Conservation (phyloP, 2,113 vertebrate species). For the Pedetes capensis region DNA sequence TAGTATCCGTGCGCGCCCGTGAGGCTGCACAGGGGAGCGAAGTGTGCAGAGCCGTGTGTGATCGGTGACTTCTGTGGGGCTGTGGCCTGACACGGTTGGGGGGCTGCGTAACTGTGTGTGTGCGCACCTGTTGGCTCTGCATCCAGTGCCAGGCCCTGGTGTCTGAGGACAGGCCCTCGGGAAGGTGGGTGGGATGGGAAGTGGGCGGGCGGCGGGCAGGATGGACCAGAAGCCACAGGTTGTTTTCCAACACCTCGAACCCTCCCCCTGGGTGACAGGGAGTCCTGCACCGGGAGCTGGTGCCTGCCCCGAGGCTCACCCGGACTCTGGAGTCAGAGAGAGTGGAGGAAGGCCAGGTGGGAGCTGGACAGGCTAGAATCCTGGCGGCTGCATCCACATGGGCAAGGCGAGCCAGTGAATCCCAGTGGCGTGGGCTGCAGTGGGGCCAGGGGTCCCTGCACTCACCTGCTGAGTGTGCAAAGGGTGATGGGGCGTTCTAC, state of each 20-base stretch:
- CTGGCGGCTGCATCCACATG: not conserved
- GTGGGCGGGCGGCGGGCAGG: not conserved
- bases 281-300: not conserved
- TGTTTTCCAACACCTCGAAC: not conserved
- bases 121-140: not conserved
- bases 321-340: not conserved
- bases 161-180: accelerated
- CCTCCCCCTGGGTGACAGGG: not conserved
- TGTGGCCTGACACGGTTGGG: not conserved
- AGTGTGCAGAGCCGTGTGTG: not conserved
- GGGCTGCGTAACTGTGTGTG: not conserved
- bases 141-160: not conserved
- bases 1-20: not conserved
- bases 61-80: not conserved
- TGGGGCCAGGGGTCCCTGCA: not conserved
- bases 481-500: not conserved
- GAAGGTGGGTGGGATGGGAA: not conserved
- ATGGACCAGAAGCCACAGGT: not conserved
- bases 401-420: not conserved
- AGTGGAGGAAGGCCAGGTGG: not conserved
- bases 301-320: not conserved
- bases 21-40: not conserved
- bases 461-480: not conserved
- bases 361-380: not conserved
- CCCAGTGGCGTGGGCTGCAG: not conserved